Evolutionary conservation across 2,113 vertebrate species (phyloP).

Genomic region (Rhegmatorhina hoffmannsi): DNA sequence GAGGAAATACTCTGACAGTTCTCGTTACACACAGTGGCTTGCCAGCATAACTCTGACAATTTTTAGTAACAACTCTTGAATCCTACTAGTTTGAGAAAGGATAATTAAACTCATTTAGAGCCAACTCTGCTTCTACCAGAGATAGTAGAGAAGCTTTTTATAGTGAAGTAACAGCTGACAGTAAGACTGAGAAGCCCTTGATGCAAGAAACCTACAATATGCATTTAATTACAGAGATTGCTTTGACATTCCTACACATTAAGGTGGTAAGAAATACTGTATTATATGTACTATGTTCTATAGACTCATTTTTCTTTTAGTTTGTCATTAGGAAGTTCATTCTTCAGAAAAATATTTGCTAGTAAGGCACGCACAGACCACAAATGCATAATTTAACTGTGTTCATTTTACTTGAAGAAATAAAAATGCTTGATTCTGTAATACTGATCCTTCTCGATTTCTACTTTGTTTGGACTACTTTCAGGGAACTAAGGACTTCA

Average conservation of each 20-base stretch:
- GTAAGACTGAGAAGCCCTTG: neutral
- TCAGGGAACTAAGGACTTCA: neutral
- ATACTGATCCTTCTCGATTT: neutral
- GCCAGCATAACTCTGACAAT: conserved; percentile 22
- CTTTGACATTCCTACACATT: neutral
- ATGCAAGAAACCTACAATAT: neutral
- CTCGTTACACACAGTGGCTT: neutral
- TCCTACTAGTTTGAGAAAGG: neutral
- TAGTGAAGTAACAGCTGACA: conserved; percentile 9
- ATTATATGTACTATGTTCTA: neutral
- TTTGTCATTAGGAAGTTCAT: neutral
- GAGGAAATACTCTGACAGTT: conserved; percentile 18
- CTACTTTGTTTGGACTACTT: neutral
- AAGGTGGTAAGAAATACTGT: neutral
- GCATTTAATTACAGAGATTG: neutral
- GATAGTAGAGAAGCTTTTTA: conserved; percentile 4
- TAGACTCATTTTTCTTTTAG: neutral
- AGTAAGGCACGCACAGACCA: neutral
- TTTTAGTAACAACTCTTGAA: conserved; percentile 18
- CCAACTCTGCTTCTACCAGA: neutral
- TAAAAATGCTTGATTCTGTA: neutral
- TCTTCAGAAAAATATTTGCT: neutral
- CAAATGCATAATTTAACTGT: neutral
- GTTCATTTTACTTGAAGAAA: neutral
- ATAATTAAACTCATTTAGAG: conserved; percentile 30